phyloP scores from a whole-genome alignment of 2,113 vertebrate genomes.

The Daphoenositta chrysoptera region DNA sequence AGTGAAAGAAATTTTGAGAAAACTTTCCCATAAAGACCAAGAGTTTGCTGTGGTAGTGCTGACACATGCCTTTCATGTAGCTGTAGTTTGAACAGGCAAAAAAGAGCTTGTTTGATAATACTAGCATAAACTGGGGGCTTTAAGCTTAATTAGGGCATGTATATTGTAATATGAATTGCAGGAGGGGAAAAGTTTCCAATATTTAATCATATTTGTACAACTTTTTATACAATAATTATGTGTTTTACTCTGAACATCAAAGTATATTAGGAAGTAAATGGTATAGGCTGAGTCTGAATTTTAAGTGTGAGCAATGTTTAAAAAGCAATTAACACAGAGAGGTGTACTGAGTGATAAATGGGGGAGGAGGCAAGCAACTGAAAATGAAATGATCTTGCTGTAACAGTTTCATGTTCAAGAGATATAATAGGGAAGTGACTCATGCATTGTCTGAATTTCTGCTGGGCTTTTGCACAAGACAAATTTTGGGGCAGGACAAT shows the following conservation, averaged over 20 bases:
- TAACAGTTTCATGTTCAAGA: background rate
- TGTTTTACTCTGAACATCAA: constrained; percentile 29
- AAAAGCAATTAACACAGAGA: constrained; percentile 39
- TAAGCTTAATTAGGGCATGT: background rate
- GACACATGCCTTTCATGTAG: background rate
- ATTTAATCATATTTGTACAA: constrained; percentile 41
- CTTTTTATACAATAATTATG: constrained; percentile 17
- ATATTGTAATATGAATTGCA: background rate
- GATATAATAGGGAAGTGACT: background rate
- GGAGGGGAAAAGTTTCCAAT: background rate
- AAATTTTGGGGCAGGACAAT: background rate
- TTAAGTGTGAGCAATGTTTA: constrained; percentile 35
- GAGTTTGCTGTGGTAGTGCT: background rate
- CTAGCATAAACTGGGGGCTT: background rate
- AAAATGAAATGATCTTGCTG: background rate
- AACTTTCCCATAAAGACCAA: background rate
- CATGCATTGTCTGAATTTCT: background rate
- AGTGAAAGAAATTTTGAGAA: background rate
- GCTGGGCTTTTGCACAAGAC: background rate
- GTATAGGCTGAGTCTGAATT: constrained; percentile 24
- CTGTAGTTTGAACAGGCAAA: background rate
- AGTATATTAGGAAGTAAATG: constrained; percentile 44
- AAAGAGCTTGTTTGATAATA: background rate
- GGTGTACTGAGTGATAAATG: constrained; percentile 5
- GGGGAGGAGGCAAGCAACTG: background rate